A percentile compares a stretch with the other conserved stretches of the same genome.
Conservation (phyloP, 2,113 vertebrate genomes). For the Chaetodon auriga region DNA sequence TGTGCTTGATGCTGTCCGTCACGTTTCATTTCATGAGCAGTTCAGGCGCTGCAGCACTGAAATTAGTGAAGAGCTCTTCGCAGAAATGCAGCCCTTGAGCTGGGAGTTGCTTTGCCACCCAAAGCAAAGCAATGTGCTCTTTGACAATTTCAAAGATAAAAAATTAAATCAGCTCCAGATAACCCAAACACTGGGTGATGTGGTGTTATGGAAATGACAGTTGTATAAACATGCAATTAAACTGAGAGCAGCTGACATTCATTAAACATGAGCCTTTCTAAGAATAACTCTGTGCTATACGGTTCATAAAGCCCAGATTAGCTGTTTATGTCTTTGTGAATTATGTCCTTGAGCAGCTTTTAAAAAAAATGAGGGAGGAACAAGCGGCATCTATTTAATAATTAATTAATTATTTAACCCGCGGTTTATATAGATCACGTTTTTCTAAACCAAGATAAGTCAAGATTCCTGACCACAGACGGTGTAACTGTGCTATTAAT, state of each 20-base stretch:
- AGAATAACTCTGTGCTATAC: conserved; percentile 50
- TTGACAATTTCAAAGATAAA: not conserved
- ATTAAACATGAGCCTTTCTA: conserved; percentile 65
- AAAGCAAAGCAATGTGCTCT: not conserved
- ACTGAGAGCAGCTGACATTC: conserved; percentile 55
- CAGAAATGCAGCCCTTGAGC: not conserved
- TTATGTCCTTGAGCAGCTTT: conserved; percentile 32
- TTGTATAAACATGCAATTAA: conserved; percentile 66
- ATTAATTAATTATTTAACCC: not conserved
- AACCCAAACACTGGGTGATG: not conserved
- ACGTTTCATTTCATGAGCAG: not conserved
- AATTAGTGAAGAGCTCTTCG: not conserved
- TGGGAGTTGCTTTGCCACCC: not conserved
- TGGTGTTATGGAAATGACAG: conserved; percentile 52
- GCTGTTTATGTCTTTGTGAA: conserved; percentile 44
- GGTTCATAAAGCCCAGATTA: conserved; percentile 37
- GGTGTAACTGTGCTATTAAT: not conserved
- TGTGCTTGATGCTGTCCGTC: not conserved
- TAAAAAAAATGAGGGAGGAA: not conserved
- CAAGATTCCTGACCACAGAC: not conserved
- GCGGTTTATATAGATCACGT: not conserved
- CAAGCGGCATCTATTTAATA: conserved; percentile 14
- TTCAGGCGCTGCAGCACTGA: not conserved
- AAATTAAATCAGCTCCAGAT: not conserved
- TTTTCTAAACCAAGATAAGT: not conserved